A percentile compares a stretch with the other conserved stretches of the same genome.
phyloP scores from a whole-genome alignment of 2,113 vertebrate genomes.

The Poecile atricapillus region DNA sequence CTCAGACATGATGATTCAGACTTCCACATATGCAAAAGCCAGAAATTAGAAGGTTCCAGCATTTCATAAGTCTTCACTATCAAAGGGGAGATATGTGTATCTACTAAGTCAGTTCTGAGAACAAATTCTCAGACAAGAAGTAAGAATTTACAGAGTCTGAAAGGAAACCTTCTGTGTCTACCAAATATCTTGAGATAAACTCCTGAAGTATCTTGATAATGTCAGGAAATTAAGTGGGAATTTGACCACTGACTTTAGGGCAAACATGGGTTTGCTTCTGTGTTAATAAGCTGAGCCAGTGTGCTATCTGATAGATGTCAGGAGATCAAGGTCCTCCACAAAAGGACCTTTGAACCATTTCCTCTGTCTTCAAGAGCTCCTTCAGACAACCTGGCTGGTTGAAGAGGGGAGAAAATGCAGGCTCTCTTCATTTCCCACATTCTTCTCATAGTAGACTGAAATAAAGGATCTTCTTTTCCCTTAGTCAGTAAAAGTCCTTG shows the following conservation, averaged over 20 bases:
- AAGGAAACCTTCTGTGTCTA: slow-evolving; percentile 2
- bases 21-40: background rate
- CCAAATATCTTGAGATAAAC: slow-evolving; percentile 13
- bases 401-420: slow-evolving; percentile 5
- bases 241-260: background rate
- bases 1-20: background rate
- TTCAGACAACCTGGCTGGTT: slow-evolving; percentile 42
- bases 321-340: slow-evolving; percentile 14
- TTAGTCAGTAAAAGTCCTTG: background rate
- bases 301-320: background rate
- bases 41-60: background rate
- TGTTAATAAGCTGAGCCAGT: background rate
- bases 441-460: background rate
- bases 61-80: slow-evolving; percentile 7
- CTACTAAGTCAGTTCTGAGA: background rate
- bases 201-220: slow-evolving; percentile 21
- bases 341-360: slow-evolving; percentile 13
- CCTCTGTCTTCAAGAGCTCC: slow-evolving; percentile 17
- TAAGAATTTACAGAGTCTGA: slow-evolving; percentile 1
- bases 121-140: background rate
- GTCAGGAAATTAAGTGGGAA: background rate
- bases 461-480: background rate
- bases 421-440: slow-evolving; percentile 7
- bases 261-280: background rate
- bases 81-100: background rate